These are phyloP conservation scores for Ceuthmochares aereus DNA, from an alignment of 2,113 vertebrate species.

Conservation along the genomic window DNA sequence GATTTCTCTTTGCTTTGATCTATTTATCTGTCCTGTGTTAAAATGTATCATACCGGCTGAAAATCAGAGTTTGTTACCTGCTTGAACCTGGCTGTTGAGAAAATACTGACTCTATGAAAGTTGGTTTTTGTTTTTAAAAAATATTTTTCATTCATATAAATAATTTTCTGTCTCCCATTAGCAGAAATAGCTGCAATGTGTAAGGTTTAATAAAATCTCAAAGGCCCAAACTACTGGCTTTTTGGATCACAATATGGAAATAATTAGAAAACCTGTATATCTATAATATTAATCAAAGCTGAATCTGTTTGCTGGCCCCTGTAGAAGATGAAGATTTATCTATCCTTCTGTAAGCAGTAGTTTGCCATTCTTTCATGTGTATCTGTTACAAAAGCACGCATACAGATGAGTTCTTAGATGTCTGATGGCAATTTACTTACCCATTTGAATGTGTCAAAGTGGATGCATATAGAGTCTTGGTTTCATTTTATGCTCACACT, in stretches of 20 bases:
- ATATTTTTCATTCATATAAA: background rate
- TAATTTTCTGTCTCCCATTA: background rate
- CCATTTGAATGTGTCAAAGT: slow-evolving; percentile 25
- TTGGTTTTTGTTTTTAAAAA: background rate
- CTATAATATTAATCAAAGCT: background rate
- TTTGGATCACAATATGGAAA: background rate
- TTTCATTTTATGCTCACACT: slow-evolving; percentile 21
- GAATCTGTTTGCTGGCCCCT: background rate
- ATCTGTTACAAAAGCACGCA: background rate
- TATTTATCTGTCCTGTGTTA: background rate
- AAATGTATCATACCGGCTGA: background rate
- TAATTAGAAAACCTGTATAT: background rate
- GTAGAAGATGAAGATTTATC: background rate
- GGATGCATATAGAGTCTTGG: background rate
- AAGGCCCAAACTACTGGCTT: background rate
- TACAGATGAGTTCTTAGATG: slow-evolving; percentile 22
- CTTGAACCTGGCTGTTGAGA: background rate
- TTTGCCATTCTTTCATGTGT: background rate
- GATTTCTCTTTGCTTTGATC: background rate
- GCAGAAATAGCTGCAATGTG: background rate
- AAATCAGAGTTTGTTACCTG: background rate
- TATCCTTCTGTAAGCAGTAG: background rate
- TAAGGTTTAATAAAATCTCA: background rate
- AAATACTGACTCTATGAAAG: background rate
- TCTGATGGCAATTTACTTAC: slow-evolving; percentile 35